Evolutionary conservation across 2,113 vertebrate genomes (phyloP).

Genomic region (Mastomys natalensis): DNA sequence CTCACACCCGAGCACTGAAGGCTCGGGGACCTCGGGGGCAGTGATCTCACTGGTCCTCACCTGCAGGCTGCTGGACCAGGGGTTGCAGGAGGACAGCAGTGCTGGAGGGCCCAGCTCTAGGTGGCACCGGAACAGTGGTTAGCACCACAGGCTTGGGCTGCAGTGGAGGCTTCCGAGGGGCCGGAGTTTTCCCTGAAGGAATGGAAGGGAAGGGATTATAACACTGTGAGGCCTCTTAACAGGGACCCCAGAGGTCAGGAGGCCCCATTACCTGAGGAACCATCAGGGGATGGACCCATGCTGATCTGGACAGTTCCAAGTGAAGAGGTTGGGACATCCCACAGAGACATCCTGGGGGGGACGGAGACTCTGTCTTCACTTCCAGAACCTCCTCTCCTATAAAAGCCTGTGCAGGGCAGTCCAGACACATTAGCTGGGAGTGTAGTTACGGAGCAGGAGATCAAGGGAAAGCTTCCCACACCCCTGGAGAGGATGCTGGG

Average conservation of each 20-base stretch:
- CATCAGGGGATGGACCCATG: conserved; percentile 75
- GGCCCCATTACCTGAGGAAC: conserved; percentile 69
- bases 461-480: neutral
- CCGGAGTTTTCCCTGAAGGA: conserved; percentile 80
- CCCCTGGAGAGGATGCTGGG: neutral
- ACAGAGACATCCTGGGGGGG: conserved; percentile 91
- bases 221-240: neutral
- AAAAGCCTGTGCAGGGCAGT: conserved; percentile 49
- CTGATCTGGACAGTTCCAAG: conserved; percentile 89
- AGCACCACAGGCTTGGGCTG: conserved; percentile 91
- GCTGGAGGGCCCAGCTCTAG: conserved; percentile 77
- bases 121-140: conserved; percentile 83
- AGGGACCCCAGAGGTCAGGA: neutral
- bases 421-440: neutral
- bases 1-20: neutral
- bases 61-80: conserved; percentile 74
- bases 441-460: neutral
- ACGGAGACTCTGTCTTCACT: conserved; percentile 91
- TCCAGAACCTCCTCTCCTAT: conserved; percentile 73
- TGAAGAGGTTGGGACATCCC: conserved; percentile 88
- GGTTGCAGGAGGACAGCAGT: conserved; percentile 91
- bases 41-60: neutral
- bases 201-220: neutral
- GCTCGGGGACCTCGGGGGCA: neutral
- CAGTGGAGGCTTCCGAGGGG: conserved; percentile 89